Percentiles rank a stretch among this genome's conserved stretches.
These are phyloP conservation scores for Sarcophaga bullata DNA, from an alignment of 1,140 invertebrate genomes.

Conservation along the genomic window DNA sequence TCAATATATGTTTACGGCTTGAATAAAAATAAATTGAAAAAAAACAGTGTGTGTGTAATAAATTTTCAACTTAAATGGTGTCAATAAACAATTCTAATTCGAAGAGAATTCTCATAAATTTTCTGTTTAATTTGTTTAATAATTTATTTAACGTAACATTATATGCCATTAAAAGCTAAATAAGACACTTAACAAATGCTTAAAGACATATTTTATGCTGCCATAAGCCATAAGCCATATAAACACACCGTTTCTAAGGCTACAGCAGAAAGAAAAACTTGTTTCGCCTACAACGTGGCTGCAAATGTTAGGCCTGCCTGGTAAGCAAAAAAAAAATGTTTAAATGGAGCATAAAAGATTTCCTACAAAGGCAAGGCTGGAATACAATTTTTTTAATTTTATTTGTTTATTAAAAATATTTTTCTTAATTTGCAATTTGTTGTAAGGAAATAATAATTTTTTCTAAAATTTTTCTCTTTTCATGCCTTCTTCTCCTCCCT, in stretches of 20 bases:
- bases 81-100: not conserved
- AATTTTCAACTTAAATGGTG: not conserved
- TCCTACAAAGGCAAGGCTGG: too few species aligned
- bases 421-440: too few species aligned
- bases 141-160: constrained; percentile 3
- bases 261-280: not conserved
- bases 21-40: too few species aligned
- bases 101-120: not conserved
- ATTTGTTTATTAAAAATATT: too few species aligned
- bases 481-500: not conserved
- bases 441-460: too few species aligned
- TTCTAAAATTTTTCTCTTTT: not conserved
- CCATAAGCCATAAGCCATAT: not conserved
- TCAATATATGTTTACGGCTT: too few species aligned
- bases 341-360: not conserved
- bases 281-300: not conserved
- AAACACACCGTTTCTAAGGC: too few species aligned
- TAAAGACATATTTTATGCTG: constrained; percentile 9
- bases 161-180: constrained; percentile 3
- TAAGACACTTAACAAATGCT: constrained; percentile 5
- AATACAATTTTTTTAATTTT: too few species aligned
- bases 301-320: not conserved
- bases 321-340: not conserved
- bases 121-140: not conserved
- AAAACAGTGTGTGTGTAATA: too few species aligned